Evolutionary conservation across 2,888 invertebrate genomes (phyloP), one percentile per base, ranked within the genome.

Genomic region (Ferdinandea cuprea): DNA sequence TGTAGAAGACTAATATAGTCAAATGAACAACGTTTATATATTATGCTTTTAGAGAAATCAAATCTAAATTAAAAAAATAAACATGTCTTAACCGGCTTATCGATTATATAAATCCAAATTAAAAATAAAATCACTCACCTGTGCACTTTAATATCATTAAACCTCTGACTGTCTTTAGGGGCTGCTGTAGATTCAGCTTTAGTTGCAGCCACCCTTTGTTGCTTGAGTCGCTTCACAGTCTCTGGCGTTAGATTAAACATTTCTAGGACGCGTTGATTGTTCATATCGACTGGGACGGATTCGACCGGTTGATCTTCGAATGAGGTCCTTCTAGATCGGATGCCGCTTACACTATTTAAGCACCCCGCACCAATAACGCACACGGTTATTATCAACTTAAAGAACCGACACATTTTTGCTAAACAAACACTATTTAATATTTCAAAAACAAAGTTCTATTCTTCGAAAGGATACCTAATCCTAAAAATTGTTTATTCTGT

Each of bases 201-300:
- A 15, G 77, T 86, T 8, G 87, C 86, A 69, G 87, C 89, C 35
- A 85, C 85, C 54, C 87, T 87, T 66, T 86, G 88, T 66, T 86
- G 85, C 5, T 25, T 25, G 65, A 89, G 88, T 73, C 87, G 87
- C 42, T 86, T 88, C 61, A 91, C 86, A 76, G 90, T 87, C 52
- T 88, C 90, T 19, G 88, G 87, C 65, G 91, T 90, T 32, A 90
- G 83, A 86, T 90, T 90, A 83, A 90, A 90, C 69, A 87, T 87
- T 35, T 86, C 81, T 77, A 89, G 86, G 21, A 90, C 87, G 17
- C 88, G 87, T 63, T 88, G 87, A 77, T 90, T 90, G 15, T 88
- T 88, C 44, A 87, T 87, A 86, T 90, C 89, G 5, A 90, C 89
- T 48, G 87, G 86, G 84, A 89, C 89, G 9, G 89, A 89, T 59